phyloP scores from a whole-genome alignment of 2,113 vertebrate species.

The Ramphastos sulfuratus region DNA sequence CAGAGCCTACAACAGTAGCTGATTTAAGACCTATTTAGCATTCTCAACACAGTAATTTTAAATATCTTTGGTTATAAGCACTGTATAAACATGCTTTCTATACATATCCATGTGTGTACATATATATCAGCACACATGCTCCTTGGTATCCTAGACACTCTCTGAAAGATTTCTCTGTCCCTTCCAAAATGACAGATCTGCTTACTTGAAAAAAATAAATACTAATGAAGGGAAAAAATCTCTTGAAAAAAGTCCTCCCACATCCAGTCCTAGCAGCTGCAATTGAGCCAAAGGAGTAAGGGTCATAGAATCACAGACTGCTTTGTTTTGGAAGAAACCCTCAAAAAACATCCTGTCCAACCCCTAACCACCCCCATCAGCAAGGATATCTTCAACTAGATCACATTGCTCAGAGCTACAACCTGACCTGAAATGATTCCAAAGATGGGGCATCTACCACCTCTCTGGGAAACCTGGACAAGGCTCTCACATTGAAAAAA shows the following conservation, averaged over 20 bases:
- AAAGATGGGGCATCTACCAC: too few relatives aligned
- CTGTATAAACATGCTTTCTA: not conserved
- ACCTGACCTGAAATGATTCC: too few relatives aligned
- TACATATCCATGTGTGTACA: not conserved
- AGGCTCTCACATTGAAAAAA: too few relatives aligned
- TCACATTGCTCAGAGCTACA: too few relatives aligned
- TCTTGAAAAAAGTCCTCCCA: not conserved
- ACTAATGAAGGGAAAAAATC: not conserved
- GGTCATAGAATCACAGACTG: too few relatives aligned
- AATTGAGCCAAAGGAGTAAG: not conserved
- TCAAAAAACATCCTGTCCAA: too few relatives aligned
- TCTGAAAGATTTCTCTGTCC: not conserved
- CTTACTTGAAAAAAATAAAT: not conserved
- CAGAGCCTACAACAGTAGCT: not conserved
- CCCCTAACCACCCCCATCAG: too few relatives aligned
- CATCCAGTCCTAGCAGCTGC: not conserved
- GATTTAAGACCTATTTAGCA: not conserved
- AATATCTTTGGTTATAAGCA: slow-evolving; percentile 37
- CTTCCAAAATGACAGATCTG: not conserved
- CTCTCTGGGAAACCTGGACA: too few relatives aligned
- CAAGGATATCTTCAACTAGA: too few relatives aligned
- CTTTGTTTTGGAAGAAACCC: too few relatives aligned
- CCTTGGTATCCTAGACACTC: not conserved
- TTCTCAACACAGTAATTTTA: slow-evolving; percentile 29
- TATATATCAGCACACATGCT: not conserved